phyloP scores from a whole-genome alignment of 1,140 invertebrate species.

The Ceratina australensis region DNA sequence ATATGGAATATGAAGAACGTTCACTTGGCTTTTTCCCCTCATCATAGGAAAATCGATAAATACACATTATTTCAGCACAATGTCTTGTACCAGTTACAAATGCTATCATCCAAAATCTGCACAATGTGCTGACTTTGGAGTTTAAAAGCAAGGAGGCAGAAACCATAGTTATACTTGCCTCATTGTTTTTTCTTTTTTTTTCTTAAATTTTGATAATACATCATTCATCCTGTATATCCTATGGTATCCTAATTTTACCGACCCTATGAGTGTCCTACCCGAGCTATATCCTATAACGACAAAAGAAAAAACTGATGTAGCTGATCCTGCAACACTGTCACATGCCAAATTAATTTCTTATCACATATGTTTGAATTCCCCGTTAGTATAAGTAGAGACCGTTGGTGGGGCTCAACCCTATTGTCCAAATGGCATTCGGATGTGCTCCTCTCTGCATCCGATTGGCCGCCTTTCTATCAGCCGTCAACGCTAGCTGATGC shows the following conservation, averaged over 20 bases:
- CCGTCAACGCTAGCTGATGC: constrained; percentile 66
- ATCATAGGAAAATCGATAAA: constrained; percentile 76
- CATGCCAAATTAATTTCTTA: constrained; percentile 70
- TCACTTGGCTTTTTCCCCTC: constrained; percentile 80
- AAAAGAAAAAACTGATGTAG: constrained; percentile 66
- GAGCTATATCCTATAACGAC: constrained; percentile 56
- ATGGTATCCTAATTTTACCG: constrained; percentile 43
- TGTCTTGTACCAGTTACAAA: constrained; percentile 62
- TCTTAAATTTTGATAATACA: constrained; percentile 42
- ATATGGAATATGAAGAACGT: constrained; percentile 66
- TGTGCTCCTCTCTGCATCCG: constrained; percentile 76
- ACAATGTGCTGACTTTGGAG: constrained; percentile 60
- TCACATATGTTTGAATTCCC: constrained; percentile 79
- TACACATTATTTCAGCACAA: constrained; percentile 77
- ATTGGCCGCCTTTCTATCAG: constrained; percentile 77
- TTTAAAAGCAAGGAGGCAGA: constrained; percentile 63
- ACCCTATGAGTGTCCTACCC: constrained; percentile 37
- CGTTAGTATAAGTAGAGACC: constrained; percentile 80
- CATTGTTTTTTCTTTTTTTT: constrained; percentile 51
- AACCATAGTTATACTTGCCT: constrained; percentile 46
- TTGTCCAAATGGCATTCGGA: constrained; percentile 79
- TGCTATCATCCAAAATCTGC: constrained; percentile 56
- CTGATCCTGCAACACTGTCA: constrained; percentile 68
- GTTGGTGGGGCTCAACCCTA: constrained; percentile 78
- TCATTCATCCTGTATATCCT: constrained; percentile 50